These are phyloP conservation scores for Gadus macrocephalus DNA, from an alignment of 2,113 vertebrate species.

Conservation along the genomic window DNA sequence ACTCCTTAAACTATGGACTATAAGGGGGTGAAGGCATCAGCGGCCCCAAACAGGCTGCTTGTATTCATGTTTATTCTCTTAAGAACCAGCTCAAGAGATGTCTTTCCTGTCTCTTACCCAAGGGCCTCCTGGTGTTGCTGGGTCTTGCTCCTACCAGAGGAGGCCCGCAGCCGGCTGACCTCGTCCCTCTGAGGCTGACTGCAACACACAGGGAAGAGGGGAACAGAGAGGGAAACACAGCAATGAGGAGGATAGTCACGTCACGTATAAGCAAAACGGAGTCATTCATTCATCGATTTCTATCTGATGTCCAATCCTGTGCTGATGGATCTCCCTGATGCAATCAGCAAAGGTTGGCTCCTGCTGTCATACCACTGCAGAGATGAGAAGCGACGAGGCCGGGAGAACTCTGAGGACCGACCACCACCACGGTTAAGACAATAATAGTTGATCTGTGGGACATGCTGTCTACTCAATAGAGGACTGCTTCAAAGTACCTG, in stretches of 20 bases:
- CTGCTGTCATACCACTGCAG: not conserved
- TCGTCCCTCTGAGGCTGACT: not conserved
- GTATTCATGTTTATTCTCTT: not conserved
- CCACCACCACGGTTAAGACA: not conserved
- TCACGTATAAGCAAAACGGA: not conserved
- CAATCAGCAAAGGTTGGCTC: not conserved
- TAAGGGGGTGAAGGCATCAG: too few relatives aligned
- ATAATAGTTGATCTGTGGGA: not conserved
- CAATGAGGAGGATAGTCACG: not conserved
- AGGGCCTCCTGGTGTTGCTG: too few relatives aligned
- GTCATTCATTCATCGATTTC: not conserved
- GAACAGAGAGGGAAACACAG: not conserved
- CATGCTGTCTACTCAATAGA: not conserved
- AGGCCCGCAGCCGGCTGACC: not conserved
- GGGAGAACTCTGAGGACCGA: not conserved
- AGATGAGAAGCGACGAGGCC: not conserved
- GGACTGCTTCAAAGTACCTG: not conserved
- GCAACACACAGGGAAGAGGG: not conserved
- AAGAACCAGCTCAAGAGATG: not conserved
- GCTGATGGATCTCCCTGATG: not conserved
- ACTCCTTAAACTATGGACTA: not conserved
- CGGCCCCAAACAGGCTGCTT: too few relatives aligned
- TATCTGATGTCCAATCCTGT: not conserved
- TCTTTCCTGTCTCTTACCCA: not conserved
- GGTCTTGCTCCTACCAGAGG: not conserved